Base-by-base conservation (phyloP, 2,888 invertebrate species). In the Cistogaster globosa region DNA sequence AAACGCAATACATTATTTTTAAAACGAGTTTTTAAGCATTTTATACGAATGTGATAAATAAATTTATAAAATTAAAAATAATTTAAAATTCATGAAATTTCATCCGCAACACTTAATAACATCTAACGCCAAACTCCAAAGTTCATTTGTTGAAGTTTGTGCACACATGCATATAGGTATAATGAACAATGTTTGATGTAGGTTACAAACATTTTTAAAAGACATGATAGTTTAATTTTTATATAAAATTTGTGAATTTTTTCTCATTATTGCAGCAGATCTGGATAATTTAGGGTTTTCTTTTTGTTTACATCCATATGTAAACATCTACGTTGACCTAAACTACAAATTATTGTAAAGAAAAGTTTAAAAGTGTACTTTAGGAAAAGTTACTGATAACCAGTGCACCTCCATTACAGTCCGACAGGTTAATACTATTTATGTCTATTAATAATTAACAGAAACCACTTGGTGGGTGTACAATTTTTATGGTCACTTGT, bases 41-140 rank as follows among this genome's bases (percentile, higher is more conserved):
- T 32, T 5, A 7, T 32, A 8, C 32, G 6, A 7, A 5, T 32
- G 6, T 32, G 6, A 8, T 5, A 32, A 32, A 32, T 7, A 5
- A 32, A 7, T 5, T 3, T 32, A 32, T 7, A 8, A 32, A 32
- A 32, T 32, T 32, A 1, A 18, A 51, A 51, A n/a, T 18, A 53
- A 53, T 53, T 18, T 14, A 53, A 18, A 1, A 18, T 16, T 18
- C 8, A 18, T 53, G 51, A 53, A 53, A 53, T 53, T 20, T 53
- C 1, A 53, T 53, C n/a, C 51, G 7, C 18, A 53, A 18, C 11
- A 18, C 5, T 48, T 9, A 20, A n/a, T 9, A 53, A 18, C 51
- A 62, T 22, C 7, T 42, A 16, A 16, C 18, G 12, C 4, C 7
- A 45, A 71, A 77, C 67, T 77, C 77, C 68, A 78, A 78, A 78